Base-by-base conservation (phyloP, 53 echinoderm and acorn worm genomes). In the Paracentrotus lividus region DNA sequence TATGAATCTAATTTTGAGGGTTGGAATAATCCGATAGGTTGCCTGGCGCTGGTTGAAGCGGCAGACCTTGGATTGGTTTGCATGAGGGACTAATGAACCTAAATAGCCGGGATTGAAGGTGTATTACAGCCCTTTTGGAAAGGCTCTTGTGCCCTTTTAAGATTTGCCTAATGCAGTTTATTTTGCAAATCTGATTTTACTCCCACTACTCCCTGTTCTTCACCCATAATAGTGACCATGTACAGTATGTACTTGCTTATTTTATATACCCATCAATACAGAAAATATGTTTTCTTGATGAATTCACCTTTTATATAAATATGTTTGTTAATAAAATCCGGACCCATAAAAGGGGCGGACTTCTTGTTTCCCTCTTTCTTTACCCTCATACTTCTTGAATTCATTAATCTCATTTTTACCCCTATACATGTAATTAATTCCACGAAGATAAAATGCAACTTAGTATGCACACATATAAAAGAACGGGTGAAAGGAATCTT, bases 1-100 rank as follows among this genome's bases (percentile, higher is more conserved):
- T 84, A 49, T 5, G 49, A 84, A 84, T 84, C 84, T 84, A 84
- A 84, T 84, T 47, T n/a, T 49, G 84, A 84, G 26, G 84, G 5
- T 84, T 13, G 47, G 5, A 49, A 43, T 43, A 77, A 42, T 77
- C 77, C 0, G 15, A 24, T n/a, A n/a, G n/a, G n/a, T n/a, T n/a
- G n/a, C n/a, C n/a, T n/a, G n/a, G n/a, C n/a, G n/a, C n/a, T 15
- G 77, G 61, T 61, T 27, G 61, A 61, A 61, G 18, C 34, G 69
- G 16, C 34, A 8, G 69, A 69, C 69, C 69, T 69, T 69, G 69
- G 36, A 69, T n/a, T n/a, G 49, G 13, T 49, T 49, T 29, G 47
- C 84, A 84, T 26, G 49, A 3, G 45, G 2, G 84, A 49, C 84
- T 84, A 84, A 84, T 84, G 47, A 84, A 31, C 47, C 49, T 47